A percentile compares a stretch with the other conserved stretches of the same genome.
These are phyloP conservation scores for Vidua chalybeata DNA, from an alignment of 2,113 vertebrate genomes.

Conservation along the genomic window DNA sequence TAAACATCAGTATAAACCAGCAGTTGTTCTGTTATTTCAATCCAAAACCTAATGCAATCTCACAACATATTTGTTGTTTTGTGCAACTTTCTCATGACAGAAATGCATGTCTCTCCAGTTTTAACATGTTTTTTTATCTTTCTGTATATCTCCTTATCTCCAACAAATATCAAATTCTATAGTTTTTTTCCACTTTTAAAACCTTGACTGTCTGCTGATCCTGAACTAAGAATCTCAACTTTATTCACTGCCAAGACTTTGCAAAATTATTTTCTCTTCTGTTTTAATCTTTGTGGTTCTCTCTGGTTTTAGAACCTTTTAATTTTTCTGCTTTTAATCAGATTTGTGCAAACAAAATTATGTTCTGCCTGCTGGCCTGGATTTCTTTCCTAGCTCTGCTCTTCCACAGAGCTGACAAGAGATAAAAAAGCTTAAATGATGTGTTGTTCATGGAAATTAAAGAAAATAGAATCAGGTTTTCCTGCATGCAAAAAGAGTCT, in stretches of 20 bases:
- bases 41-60: not conserved
- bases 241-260: not conserved
- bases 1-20: not conserved
- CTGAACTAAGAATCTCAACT: not conserved
- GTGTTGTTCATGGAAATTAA: not conserved
- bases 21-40: not conserved
- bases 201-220: not conserved
- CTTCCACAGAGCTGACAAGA: not conserved
- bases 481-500: not conserved
- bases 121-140: not conserved
- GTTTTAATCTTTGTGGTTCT: not conserved
- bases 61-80: not conserved
- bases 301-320: not conserved
- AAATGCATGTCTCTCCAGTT: not conserved
- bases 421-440: not conserved
- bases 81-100: not conserved
- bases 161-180: not conserved
- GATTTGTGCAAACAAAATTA: not conserved
- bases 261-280: not conserved
- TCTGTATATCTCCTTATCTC: accelerated
- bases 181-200: not conserved
- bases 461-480: not conserved
- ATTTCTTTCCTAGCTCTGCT: not conserved
- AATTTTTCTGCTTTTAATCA: constrained; percentile 19
- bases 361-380: not conserved